Evolutionary conservation across 2,888 invertebrate genomes (phyloP).

Genomic region (Lasioglossum pauxillum): DNA sequence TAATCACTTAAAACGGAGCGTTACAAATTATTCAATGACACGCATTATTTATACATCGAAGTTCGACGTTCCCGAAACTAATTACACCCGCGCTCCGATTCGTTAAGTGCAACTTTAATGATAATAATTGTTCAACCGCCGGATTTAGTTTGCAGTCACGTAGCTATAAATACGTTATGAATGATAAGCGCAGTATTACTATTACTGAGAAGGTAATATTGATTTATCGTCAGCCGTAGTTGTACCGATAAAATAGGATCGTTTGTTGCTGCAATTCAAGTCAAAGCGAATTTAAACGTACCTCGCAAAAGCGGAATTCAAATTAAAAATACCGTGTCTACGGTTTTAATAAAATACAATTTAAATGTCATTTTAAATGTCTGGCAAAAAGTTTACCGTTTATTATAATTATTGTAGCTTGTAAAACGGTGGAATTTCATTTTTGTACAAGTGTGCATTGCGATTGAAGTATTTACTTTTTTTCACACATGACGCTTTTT

Average conservation of each 20-base stretch:
- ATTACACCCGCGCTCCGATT: conserved; percentile 35
- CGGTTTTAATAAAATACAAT: background rate
- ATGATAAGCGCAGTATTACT: conserved; percentile 46
- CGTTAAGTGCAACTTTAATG: conserved; percentile 42
- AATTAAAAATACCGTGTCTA: background rate
- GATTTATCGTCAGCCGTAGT: conserved; percentile 16
- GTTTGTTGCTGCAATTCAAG: conserved; percentile 7
- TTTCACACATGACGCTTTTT: background rate
- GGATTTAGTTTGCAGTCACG: conserved; percentile 19
- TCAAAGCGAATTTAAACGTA: background rate
- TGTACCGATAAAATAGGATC: conserved; percentile 26
- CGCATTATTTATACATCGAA: conserved; percentile 29
- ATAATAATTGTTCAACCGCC: conserved; percentile 18
- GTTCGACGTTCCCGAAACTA: conserved; percentile 29
- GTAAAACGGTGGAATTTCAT: background rate
- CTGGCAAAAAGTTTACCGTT: background rate
- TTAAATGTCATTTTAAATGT: conserved; percentile 6
- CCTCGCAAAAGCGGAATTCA: background rate
- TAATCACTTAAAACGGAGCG: conserved; percentile 37
- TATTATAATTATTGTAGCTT: background rate
- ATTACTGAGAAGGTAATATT: conserved; percentile 39
- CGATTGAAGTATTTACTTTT: background rate
- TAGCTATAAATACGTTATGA: conserved; percentile 24
- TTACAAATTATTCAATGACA: conserved; percentile 45
- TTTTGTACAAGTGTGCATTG: background rate